Percentiles rank a stretch among this genome's conserved stretches.
Evolutionary conservation across 1,140 invertebrate genomes (phyloP).

Genomic region (Danaus melanippus): DNA sequence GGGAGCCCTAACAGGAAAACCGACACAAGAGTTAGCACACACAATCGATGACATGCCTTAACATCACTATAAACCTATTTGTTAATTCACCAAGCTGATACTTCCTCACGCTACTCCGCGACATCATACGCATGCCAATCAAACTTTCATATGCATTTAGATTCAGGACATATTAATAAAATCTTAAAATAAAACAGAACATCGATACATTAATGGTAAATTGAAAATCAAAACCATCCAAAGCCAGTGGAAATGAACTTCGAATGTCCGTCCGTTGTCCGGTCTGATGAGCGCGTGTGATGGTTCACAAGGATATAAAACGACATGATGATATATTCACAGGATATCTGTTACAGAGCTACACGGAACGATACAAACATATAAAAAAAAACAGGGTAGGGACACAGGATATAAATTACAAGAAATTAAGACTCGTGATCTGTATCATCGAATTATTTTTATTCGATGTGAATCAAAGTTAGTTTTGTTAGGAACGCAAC

Average conservation of each 20-base stretch:
- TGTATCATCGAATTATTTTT: conserved; percentile 43
- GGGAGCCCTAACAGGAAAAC: conserved; percentile 82
- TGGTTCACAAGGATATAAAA: conserved; percentile 58
- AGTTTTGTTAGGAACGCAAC: conserved; percentile 65
- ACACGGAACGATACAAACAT: conserved; percentile 54
- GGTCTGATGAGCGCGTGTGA: conserved; percentile 34
- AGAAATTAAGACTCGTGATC: conserved; percentile 32
- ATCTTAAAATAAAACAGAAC: conserved; percentile 43
- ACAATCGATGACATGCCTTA: conserved; percentile 55
- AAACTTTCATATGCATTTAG: conserved; percentile 13
- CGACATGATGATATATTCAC: conserved; percentile 54
- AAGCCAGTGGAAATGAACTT: conserved; percentile 57
- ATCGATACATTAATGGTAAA: conserved; percentile 42
- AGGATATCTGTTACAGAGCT: conserved; percentile 33
- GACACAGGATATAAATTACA: conserved; percentile 45
- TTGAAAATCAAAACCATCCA: conserved; percentile 55
- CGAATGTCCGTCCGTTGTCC: conserved; percentile 24
- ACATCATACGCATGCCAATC: conserved; percentile 48
- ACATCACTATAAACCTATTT: conserved; percentile 40
- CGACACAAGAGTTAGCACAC: conserved; percentile 71
- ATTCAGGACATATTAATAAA: conserved; percentile 16
- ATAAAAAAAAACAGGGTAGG: conserved; percentile 43
- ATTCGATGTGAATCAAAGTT: conserved; percentile 52
- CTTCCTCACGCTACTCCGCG: conserved; percentile 29
- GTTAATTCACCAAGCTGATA: conserved; percentile 51